Evolutionary conservation across 2,113 vertebrate species (phyloP), one percentile per base, ranked within the genome.

Genomic region (Callipepla californica): DNA sequence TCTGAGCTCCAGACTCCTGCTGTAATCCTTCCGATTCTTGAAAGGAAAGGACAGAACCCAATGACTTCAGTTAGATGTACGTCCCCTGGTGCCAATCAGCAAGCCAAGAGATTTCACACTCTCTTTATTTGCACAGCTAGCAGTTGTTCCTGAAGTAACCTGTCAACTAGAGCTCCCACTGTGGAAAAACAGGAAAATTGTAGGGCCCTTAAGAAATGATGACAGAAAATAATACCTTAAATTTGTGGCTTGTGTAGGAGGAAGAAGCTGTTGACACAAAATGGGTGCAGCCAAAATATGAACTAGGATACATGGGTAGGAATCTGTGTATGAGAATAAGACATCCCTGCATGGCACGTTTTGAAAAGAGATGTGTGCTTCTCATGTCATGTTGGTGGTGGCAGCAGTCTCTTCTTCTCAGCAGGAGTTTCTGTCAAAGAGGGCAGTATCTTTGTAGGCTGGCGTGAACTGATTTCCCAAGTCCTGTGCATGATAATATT

Each of bases 341-440:
- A 36, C 9, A 84, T 84, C 9, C 25, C 13, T 11, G 5, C 8
- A n/a, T 21, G 47, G 25, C 6, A 16, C 55, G 38, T 72, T 65
- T 80, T 78, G 78, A 14, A 65, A 81, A 53, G 40, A 87, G 70
- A 78, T 66, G 85, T 38, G 1, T 40, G 10, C 51, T 76, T 50
- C 91, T 79, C 28, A 4, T 44, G 55, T 63, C 62, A 50, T 26
- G 13, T 3, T 47, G 44, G 30, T 88, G 53, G 73, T 4, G 58
- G 83, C 53, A 83, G 40, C 76, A 83, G 81, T 38, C 42, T 85
- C 36, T 75, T 87, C 75, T 91, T 69, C 93, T 80, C 70, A 63
- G 85, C 77, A 90, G 92, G 86, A 90, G 45, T 2, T 67, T 53
- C 61, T 80, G 73, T 86, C 87, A 63, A 34, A 94, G 94, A 94